A percentile compares a stretch with the other conserved stretches of the same genome.
phyloP scores from a whole-genome alignment of 2,888 invertebrate genomes.

The Drosophila monieri region DNA sequence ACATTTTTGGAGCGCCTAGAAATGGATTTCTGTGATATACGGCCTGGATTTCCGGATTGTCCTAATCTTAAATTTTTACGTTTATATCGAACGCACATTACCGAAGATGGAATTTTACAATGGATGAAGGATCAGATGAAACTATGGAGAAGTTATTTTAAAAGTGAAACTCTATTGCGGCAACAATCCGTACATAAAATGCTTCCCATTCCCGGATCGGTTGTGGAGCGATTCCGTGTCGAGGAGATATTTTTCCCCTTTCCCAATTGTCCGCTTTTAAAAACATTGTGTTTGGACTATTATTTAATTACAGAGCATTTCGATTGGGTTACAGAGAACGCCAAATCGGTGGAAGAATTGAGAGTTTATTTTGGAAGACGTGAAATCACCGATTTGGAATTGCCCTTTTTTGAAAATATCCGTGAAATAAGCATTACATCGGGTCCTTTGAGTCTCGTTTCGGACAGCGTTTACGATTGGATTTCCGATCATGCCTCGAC shows the following conservation, averaged over 20 bases:
- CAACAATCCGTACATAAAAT: neutral
- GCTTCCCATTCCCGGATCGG: neutral
- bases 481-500: neutral
- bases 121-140: neutral
- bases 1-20: neutral
- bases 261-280: neutral
- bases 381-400: neutral
- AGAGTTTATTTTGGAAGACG: neutral
- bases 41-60: neutral
- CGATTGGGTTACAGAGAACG: neutral
- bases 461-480: neutral
- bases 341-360: neutral
- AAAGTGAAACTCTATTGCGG: neutral
- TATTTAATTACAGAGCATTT: neutral
- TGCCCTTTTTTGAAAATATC: neutral
- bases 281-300: neutral
- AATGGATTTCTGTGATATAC: neutral
- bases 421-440: neutral
- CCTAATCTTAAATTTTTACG: neutral
- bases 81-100: neutral
- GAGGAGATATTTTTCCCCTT: neutral
- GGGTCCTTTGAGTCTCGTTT: neutral
- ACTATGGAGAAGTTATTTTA: neutral
- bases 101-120: neutral
- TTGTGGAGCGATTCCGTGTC: neutral